Evolutionary conservation across 2,113 vertebrate species (phyloP).

Genomic region (Cyphomyrus discorhynchus): DNA sequence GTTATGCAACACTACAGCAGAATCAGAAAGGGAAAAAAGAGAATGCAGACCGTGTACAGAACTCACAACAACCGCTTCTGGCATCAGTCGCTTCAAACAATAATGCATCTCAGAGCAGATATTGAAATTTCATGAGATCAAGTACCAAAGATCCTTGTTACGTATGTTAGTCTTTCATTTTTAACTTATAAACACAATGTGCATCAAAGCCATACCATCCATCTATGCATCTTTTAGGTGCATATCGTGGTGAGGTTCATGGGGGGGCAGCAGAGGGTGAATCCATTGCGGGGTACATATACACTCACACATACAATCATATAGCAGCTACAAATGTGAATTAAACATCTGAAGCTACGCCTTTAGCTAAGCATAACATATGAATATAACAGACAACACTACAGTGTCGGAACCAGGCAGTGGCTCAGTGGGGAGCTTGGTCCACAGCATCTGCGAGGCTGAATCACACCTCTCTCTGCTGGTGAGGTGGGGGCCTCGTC

Average conservation of each 20-base stretch:
- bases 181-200: neutral
- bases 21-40: neutral
- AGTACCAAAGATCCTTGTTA: neutral
- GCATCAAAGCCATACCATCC: neutral
- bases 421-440: neutral
- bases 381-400: neutral
- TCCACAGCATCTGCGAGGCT: neutral
- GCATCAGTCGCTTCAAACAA: neutral
- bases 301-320: neutral
- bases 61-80: neutral
- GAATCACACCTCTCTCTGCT: neutral
- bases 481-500: neutral
- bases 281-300: neutral
- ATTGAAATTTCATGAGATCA: neutral
- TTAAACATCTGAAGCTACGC: neutral
- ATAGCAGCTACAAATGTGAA: neutral
- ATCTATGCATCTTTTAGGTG: neutral
- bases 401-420: neutral
- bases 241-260: neutral
- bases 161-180: neutral
- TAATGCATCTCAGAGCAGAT: neutral
- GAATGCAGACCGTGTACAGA: neutral
- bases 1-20: neutral
- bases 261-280: neutral
- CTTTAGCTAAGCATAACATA: neutral